Base-by-base conservation (phyloP, 2,113 vertebrate genomes). In the Sorex araneus region DNA sequence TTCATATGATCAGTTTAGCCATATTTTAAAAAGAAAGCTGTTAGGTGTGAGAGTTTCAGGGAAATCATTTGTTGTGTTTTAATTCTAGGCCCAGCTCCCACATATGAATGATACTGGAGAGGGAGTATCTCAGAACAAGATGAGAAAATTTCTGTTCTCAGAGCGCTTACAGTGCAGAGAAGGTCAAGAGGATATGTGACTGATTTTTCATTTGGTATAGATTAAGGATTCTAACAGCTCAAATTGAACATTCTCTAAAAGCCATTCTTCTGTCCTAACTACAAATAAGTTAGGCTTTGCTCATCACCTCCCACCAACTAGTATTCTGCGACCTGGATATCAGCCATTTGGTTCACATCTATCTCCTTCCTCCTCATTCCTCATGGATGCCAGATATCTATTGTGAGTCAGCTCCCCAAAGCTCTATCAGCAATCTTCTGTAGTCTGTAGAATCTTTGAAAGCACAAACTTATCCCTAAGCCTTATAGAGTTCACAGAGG, bases 201-300 rank as follows among this genome's bases (percentile, higher is more conserved):
- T 87, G 43, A 80, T 76, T 83, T 89, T 89, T 23, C 15, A 32
- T 85, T 71, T 60, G 3, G 8, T 94, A 30, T 83, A 40, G 85
- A 88, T 87, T 54, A 88, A 94, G 36, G 19, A 90, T 88, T 45
- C 75, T 79, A 66, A 88, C n/a, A 63, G 27, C 60, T 30, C 5
- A 89, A 86, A 87, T 4, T 28, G 60, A 91, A 30, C 6, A 50
- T 90, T 91, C 76, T 76, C 13, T n/a, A 85, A 67, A 83, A 94
- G 60, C 25, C 60, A 81, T 78, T 45, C 27, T 85, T 94, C 80
- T 27, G 43, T 75, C 25, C 67, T 91, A 74, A 67, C 23, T 89
- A 63, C n/a, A 76, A 60, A 79, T 73, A 71, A 28, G 82, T 12
- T 69, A 43, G 67, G n/a, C 50, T 74, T 73, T 36, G 25, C 2